Evolutionary conservation across 2,888 invertebrate species (phyloP).

Genomic region (Leucoma salicis): DNA sequence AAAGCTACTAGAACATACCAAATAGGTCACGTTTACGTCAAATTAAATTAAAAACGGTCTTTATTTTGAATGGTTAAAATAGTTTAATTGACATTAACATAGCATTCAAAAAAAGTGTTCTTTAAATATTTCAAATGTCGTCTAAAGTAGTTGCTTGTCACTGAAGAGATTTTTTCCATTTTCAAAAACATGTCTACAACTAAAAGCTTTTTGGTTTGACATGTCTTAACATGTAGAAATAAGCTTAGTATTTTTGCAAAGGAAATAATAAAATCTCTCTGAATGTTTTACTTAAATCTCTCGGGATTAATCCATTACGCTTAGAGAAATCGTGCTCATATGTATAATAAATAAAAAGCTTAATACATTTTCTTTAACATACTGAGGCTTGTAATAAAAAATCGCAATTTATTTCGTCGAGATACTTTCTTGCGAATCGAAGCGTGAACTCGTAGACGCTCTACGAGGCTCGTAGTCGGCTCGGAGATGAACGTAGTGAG

Average conservation of each 20-base stretch:
- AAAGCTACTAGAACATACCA: too few relatives aligned
- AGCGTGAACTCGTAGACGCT: slow-evolving; percentile 17
- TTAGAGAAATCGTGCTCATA: slow-evolving; percentile 4
- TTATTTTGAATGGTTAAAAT: too few relatives aligned
- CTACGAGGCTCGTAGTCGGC: slow-evolving; percentile 16
- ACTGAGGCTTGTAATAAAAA: slow-evolving; percentile 10
- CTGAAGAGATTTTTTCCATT: too few relatives aligned
- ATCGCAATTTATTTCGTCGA: slow-evolving; percentile 16
- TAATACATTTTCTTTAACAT: slow-evolving; percentile 21
- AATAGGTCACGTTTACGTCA: too few relatives aligned
- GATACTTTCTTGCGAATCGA: slow-evolving; percentile 19
- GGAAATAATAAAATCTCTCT: slow-evolving; percentile 17
- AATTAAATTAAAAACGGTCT: too few relatives aligned
- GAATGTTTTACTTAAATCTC: slow-evolving; percentile 17
- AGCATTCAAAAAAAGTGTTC: too few relatives aligned
- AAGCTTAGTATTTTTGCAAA: neutral
- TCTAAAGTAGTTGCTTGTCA: too few relatives aligned
- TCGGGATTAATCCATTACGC: slow-evolving; percentile 19
- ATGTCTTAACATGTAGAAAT: neutral
- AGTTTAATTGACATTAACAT: too few relatives aligned
- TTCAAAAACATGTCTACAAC: neutral
- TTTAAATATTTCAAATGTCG: too few relatives aligned
- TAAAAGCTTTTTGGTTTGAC: neutral
- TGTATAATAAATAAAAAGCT: slow-evolving; percentile 14
- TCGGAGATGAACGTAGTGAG: slow-evolving; percentile 22